Evolutionary conservation across 2,113 vertebrate genomes (phyloP), one percentile per base, ranked within the genome.

Genomic region (Oceanodroma tethys): DNA sequence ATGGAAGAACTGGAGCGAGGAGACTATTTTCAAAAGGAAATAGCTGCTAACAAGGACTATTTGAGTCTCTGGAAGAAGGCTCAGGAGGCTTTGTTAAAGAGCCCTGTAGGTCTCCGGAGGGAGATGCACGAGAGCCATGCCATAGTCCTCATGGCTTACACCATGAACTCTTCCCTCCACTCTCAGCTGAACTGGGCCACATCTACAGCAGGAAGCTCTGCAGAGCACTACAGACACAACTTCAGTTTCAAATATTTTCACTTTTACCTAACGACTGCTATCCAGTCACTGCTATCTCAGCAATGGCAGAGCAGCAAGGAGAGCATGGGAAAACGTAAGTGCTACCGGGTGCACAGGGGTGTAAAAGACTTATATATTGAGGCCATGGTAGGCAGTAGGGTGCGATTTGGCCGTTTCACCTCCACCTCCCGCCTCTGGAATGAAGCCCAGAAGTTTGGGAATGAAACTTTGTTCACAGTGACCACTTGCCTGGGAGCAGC

Each of bases 191-290:
- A 95, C 58, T 52, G 18, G 36, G 97, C 97, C 53, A 94, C 98
- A 62, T 75, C 93, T 62, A 85, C 14, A 12, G 84, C 55, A 50
- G 97, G 96, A 45, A 66, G 25, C 26, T 95, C 97, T 76, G 86
- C 97, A 9, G 84, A 92, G 40, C 36, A 97, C 50, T 98, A 98
- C 74, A 81, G 71, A 19, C 63, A 76, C 11, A 90, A 95, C 7
- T 98, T 97, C 91, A 86, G 3, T 45, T 98, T 98, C 86, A 98
- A 98, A 10, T 98, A 97, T 25, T 93, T 98, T 26, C 98, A 98
- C 79, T 98, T 98, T 86, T 98, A 98, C 62, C 86, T 98, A 58
- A 98, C 98, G 3, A 97, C 97, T 74, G 98, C 98, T 18, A 88
- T 98, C 43, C 96, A 97, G 86, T 93, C 98, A 76, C 85, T 98